Conservation (phyloP, 1,140 invertebrate species). For the Zophobas atratus region DNA sequence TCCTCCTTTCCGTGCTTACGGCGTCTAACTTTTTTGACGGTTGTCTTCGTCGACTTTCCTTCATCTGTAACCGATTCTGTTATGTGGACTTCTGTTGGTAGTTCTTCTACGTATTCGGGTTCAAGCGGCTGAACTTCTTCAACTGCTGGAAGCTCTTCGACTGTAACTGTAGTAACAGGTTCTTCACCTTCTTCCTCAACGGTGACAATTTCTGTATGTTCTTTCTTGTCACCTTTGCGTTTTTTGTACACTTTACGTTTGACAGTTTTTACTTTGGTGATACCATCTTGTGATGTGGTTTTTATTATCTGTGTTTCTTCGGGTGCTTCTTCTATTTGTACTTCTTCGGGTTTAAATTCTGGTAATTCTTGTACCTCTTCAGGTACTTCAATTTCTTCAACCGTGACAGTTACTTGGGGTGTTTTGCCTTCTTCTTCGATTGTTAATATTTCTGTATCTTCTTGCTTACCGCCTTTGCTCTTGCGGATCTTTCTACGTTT, state of each 20-base stretch:
- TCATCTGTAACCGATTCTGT: conserved; percentile 64
- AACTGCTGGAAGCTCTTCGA: conserved; percentile 55
- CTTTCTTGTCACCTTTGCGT: conserved; percentile 61
- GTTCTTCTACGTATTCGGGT: conserved; percentile 62
- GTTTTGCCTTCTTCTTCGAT: conserved; percentile 64
- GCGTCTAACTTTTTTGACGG: conserved; percentile 66
- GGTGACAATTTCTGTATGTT: conserved; percentile 66
- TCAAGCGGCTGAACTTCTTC: conserved; percentile 63
- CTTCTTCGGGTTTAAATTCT: conserved; percentile 49
- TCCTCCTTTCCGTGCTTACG: conserved; percentile 67
- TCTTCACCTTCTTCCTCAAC: conserved; percentile 62
- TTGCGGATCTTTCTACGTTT: conserved; percentile 62
- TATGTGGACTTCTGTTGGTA: conserved; percentile 62
- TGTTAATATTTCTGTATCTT: conserved; percentile 61
- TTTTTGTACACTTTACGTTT: conserved; percentile 57
- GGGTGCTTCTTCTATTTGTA: conserved; percentile 48
- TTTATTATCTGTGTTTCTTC: conserved; percentile 51
- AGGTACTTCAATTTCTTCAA: conserved; percentile 58
- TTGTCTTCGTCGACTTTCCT: conserved; percentile 62
- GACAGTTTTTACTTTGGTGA: conserved; percentile 13
- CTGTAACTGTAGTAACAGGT: conserved; percentile 64
- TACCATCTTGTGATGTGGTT: conserved; percentile 48
- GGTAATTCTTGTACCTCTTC: conserved; percentile 64
- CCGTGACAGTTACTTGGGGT: conserved; percentile 61
- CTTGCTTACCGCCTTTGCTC: conserved; percentile 59